These are phyloP conservation scores for Anagrus nilaparvatae DNA, from an alignment of 1,140 invertebrate genomes.

Conservation along the genomic window DNA sequence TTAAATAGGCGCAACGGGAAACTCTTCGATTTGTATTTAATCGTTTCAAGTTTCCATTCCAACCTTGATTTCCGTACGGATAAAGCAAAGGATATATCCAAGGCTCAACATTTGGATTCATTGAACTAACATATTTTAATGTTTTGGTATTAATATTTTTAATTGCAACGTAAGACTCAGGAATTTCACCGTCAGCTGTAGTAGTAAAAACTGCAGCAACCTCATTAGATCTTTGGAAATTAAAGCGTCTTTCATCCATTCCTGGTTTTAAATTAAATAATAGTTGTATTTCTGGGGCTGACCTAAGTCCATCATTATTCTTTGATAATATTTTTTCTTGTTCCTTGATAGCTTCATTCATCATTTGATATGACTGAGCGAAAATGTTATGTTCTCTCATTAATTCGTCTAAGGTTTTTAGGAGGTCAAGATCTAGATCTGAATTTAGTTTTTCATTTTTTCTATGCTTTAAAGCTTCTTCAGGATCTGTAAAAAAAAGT, in stretches of 20 bases:
- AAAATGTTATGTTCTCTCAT: conserved; percentile 11
- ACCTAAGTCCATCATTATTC: no score
- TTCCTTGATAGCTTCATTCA: background rate
- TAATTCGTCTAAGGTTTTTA: conserved; percentile 3
- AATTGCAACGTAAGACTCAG: no score
- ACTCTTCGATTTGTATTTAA: conserved; percentile 5
- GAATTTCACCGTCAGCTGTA: no score
- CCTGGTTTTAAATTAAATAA: no score
- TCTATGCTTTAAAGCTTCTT: conserved; percentile 9
- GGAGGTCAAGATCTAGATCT: conserved; percentile 1
- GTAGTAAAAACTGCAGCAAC: no score
- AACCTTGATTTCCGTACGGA: conserved; percentile 12
- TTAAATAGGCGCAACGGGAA: conserved; percentile 6
- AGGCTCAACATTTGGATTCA: conserved; percentile 5
- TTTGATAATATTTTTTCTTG: no score
- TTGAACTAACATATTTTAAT: background rate
- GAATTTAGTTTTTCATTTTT: conserved; percentile 3
- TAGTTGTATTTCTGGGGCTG: conserved; percentile 3
- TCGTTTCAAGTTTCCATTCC: conserved; percentile 7
- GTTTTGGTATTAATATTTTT: conserved; percentile 1
- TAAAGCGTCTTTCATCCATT: no score
- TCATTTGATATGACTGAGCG: conserved; percentile 8
- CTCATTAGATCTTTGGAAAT: no score
- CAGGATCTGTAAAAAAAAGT: conserved; percentile 13
- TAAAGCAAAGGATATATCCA: conserved; percentile 14